phyloP scores from a whole-genome alignment of 2,888 invertebrate genomes.

The Allacma fusca region DNA sequence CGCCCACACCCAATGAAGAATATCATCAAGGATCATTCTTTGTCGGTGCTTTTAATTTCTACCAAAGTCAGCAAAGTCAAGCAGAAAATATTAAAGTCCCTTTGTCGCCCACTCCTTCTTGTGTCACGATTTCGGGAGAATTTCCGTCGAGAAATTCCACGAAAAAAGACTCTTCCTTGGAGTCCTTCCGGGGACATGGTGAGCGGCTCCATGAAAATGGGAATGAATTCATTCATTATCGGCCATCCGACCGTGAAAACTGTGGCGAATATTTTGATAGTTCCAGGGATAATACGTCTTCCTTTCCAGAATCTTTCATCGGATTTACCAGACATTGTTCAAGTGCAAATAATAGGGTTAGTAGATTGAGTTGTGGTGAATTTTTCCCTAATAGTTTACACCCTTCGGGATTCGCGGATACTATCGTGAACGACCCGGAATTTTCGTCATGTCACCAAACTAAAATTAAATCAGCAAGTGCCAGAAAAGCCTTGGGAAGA shows the following conservation, averaged over 20 bases:
- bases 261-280: conserved; percentile 22
- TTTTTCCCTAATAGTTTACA: conserved; percentile 54
- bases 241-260: not conserved
- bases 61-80: not conserved
- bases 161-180: not conserved
- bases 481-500: conserved; percentile 55
- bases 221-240: conserved; percentile 2
- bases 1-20: conserved; percentile 39
- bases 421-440: conserved; percentile 28
- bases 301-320: conserved; percentile 9
- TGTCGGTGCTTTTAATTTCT: conserved; percentile 26
- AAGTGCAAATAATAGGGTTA: conserved; percentile 43
- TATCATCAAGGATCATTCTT: conserved; percentile 24
- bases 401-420: conserved; percentile 29
- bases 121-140: conserved; percentile 56
- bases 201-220: conserved; percentile 23
- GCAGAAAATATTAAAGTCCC: conserved; percentile 22
- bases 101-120: conserved; percentile 55
- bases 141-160: conserved; percentile 45
- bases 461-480: conserved; percentile 17
- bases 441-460: conserved; percentile 18
- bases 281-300: conserved; percentile 22
- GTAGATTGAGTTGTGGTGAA: conserved; percentile 60
- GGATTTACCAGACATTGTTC: conserved; percentile 19
- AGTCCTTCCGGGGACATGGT: not conserved